phyloP scores from a whole-genome alignment of 2,113 vertebrate species.

The Lophochroa leadbeateri region DNA sequence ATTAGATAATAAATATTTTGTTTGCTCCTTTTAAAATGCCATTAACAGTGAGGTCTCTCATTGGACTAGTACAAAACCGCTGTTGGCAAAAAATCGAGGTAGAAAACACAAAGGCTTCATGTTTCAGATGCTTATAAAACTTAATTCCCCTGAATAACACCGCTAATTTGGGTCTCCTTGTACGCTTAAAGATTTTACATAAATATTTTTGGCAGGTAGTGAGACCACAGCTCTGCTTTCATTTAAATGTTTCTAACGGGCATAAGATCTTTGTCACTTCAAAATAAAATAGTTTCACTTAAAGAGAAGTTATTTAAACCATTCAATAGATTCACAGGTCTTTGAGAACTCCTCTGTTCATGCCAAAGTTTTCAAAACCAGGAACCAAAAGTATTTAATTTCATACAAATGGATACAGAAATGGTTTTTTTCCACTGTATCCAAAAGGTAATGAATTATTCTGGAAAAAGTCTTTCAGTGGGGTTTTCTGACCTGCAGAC shows the following conservation, averaged over 20 bases:
- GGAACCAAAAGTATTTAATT: not conserved
- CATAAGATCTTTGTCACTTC: not conserved
- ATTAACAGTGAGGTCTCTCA: not conserved
- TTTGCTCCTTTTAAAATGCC: not conserved
- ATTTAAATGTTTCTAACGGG: not conserved
- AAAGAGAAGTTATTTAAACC: not conserved
- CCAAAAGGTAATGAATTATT: not conserved
- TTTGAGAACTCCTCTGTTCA: not conserved
- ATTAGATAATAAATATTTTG: constrained; percentile 35
- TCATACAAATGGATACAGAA: not conserved
- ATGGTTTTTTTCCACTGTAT: not conserved
- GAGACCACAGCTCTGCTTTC: not conserved
- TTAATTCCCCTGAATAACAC: not conserved
- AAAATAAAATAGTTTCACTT: not conserved
- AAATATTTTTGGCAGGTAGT: not conserved
- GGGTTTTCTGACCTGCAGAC: not conserved
- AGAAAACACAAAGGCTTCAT: not conserved
- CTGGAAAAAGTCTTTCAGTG: not conserved
- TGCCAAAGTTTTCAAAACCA: not conserved
- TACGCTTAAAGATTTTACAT: not conserved
- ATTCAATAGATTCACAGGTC: not conserved
- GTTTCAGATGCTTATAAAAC: constrained; percentile 54
- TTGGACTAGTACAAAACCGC: not conserved
- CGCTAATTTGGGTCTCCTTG: not conserved
- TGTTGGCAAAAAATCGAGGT: constrained; percentile 18